Conservation (phyloP, 2,113 vertebrate genomes). For the Gavialis gangeticus region DNA sequence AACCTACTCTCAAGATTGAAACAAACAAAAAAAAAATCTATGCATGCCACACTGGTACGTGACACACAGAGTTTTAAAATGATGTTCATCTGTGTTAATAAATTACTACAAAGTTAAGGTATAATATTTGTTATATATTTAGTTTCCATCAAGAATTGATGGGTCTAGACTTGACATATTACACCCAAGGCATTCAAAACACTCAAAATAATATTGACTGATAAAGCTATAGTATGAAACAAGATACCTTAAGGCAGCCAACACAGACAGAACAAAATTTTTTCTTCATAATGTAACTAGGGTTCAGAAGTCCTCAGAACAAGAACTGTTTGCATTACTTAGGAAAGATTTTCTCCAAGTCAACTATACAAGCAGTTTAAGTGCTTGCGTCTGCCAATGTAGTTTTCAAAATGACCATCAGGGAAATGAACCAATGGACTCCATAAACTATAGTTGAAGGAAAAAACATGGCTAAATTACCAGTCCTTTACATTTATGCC, state of each 20-base stretch:
- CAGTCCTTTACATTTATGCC: background rate
- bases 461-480: background rate
- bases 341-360: background rate
- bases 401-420: too few relatives aligned
- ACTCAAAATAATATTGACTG: background rate
- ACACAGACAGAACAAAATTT: constrained; percentile 10
- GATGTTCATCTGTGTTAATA: constrained; percentile 63
- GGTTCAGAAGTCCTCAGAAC: background rate
- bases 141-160: constrained; percentile 41
- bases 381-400: background rate
- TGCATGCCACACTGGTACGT: background rate
- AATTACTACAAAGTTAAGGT: constrained; percentile 65
- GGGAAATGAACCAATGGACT: background rate
- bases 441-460: background rate
- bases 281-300: constrained; percentile 2
- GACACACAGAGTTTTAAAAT: constrained; percentile 29
- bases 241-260: constrained; percentile 59
- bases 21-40: background rate
- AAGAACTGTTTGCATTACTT: background rate
- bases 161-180: constrained; percentile 42
- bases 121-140: constrained; percentile 18
- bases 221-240: constrained; percentile 16
- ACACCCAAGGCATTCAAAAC: constrained; percentile 4
- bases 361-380: background rate
- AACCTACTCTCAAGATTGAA: constrained; percentile 35